A percentile compares a stretch with the other conserved stretches of the same genome.
Conservation (phyloP, 2,797 vertebrate species). For the Neosilurus mollespiculum region DNA sequence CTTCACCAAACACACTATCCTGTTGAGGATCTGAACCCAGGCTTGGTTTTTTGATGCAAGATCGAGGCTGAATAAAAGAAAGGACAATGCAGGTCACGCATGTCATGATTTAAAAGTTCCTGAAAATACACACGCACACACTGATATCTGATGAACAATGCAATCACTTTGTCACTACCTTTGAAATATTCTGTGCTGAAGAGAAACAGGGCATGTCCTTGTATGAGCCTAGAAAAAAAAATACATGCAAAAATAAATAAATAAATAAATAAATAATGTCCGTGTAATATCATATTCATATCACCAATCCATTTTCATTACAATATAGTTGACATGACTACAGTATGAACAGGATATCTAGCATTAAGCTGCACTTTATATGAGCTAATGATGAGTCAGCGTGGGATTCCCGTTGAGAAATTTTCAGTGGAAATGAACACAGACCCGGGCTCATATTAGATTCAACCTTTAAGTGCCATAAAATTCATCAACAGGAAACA, state of each 20-base stretch:
- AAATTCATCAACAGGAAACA: background rate
- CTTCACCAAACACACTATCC: constrained; percentile 28
- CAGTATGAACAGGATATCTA: background rate
- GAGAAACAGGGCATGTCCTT: background rate
- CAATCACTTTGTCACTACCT: constrained; percentile 16
- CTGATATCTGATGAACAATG: background rate
- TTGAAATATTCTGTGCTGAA: background rate
- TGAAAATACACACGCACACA: background rate
- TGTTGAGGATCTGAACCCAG: background rate
- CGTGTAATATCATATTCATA: background rate
- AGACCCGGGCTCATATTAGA: background rate
- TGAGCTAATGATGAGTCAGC: constrained; percentile 11
- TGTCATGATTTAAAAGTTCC: background rate
- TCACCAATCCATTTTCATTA: background rate
- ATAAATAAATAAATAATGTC: too few relatives aligned
- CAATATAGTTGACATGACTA: background rate
- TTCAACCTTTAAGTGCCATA: background rate
- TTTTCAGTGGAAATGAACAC: background rate
- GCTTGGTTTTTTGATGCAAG: background rate
- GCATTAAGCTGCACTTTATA: background rate
- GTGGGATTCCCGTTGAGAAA: background rate
- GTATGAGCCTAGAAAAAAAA: constrained; percentile 17
- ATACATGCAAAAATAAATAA: background rate
- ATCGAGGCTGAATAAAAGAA: constrained; percentile 13
- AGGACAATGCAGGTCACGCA: background rate